These are phyloP conservation scores for Macrotus californicus DNA, from an alignment of 2,113 vertebrate species.

Conservation along the genomic window DNA sequence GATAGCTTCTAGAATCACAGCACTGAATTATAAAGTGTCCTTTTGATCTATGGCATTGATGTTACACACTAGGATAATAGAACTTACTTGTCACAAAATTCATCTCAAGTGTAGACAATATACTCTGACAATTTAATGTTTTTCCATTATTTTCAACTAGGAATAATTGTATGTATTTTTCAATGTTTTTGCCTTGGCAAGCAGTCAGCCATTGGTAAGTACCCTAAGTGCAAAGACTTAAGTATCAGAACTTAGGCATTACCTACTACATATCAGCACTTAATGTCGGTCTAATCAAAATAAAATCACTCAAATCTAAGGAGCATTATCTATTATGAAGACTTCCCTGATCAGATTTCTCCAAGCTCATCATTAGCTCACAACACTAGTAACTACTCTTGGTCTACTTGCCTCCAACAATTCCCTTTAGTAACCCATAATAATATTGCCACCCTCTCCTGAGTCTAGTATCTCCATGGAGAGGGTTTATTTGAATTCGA, in stretches of 20 bases:
- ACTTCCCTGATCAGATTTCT: slow-evolving; percentile 22
- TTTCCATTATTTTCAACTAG: slow-evolving; percentile 26
- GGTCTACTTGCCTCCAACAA: not conserved
- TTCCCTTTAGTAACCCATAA: not conserved
- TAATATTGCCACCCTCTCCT: not conserved
- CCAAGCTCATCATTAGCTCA: not conserved
- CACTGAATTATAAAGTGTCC: slow-evolving; percentile 11
- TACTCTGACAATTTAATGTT: slow-evolving; percentile 23
- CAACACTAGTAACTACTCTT: not conserved
- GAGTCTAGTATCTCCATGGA: not conserved
- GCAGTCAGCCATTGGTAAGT: slow-evolving; percentile 16
- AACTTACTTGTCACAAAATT: slow-evolving; percentile 38
- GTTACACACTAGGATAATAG: not conserved
- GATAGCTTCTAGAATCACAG: slow-evolving; percentile 4
- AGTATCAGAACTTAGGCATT: slow-evolving; percentile 2
- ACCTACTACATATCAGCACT: not conserved
- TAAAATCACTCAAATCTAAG: slow-evolving; percentile 35
- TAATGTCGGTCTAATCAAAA: slow-evolving; percentile 49
- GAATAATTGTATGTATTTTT: slow-evolving; percentile 1
- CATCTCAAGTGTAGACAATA: not conserved
- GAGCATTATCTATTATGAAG: not conserved
- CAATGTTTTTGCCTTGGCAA: slow-evolving; percentile 7
- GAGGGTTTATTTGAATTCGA: not conserved
- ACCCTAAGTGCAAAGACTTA: not conserved
- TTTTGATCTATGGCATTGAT: slow-evolving; percentile 9